Percentiles rank a stretch among this genome's conserved stretches.
These are phyloP conservation scores for Ranitomeya imitator DNA, from an alignment of 2,113 vertebrate species.

Conservation along the genomic window DNA sequence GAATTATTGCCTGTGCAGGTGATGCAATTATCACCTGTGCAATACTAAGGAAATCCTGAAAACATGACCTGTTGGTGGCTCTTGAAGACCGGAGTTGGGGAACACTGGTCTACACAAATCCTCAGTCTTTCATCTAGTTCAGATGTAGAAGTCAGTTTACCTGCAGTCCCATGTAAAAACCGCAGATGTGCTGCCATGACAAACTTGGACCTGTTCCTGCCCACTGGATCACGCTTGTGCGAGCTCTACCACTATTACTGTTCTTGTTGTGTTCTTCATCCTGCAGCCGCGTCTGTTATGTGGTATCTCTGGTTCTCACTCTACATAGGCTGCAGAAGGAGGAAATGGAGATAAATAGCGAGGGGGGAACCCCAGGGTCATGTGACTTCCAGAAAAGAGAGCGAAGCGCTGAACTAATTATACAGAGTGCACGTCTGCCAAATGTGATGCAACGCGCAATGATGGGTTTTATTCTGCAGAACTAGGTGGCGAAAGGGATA, in stretches of 20 bases:
- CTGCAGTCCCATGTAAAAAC: background rate
- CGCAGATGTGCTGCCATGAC: background rate
- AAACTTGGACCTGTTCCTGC: background rate
- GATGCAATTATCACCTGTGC: no score
- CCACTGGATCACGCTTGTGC: background rate
- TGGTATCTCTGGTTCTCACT: conserved; percentile 6
- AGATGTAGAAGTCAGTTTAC: background rate
- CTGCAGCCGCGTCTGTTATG: background rate
- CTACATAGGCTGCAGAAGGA: background rate
- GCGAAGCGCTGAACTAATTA: conserved; percentile 18
- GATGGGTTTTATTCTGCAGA: background rate
- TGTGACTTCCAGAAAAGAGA: conserved; percentile 44
- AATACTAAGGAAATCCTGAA: no score
- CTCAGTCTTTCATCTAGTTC: background rate
- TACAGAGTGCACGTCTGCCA: background rate
- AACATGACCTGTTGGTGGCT: no score
- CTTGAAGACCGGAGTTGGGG: no score
- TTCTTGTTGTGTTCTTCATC: background rate
- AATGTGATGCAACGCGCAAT: background rate
- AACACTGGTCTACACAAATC: no score
- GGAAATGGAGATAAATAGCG: conserved; percentile 18
- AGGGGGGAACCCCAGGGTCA: conserved; percentile 39
- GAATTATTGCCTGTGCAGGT: no score
- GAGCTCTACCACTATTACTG: background rate
- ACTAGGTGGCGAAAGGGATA: background rate